These are phyloP conservation scores for Trachelus iudaicus DNA, from an alignment of 2,888 invertebrate species.

Conservation along the genomic window DNA sequence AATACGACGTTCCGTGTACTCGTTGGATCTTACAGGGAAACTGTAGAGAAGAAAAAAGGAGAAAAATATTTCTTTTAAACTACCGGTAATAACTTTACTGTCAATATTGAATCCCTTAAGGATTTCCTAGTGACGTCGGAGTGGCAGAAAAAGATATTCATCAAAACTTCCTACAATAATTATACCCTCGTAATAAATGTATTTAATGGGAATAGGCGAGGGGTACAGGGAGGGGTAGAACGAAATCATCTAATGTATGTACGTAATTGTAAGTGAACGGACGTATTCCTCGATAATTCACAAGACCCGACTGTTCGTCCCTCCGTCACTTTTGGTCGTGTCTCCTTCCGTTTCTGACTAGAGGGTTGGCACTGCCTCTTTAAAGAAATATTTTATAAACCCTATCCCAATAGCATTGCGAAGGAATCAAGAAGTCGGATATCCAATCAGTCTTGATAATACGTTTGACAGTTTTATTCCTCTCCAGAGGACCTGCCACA, in stretches of 20 bases:
- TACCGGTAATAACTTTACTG: neutral
- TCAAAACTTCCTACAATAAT: neutral
- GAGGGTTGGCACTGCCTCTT: neutral
- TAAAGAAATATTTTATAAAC: neutral
- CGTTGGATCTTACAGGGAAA: neutral
- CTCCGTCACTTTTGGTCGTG: conserved; percentile 17
- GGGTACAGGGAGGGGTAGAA: neutral
- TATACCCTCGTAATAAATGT: neutral
- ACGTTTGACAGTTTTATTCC: neutral
- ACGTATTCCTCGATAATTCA: conserved; percentile 26
- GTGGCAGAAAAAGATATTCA: neutral
- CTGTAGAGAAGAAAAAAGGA: neutral
- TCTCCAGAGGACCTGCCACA: neutral
- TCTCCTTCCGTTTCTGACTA: neutral
- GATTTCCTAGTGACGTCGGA: neutral
- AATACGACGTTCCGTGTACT: neutral
- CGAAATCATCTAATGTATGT: conserved; percentile 29
- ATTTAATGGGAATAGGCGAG: neutral
- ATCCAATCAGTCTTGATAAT: neutral
- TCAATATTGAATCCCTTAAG: neutral
- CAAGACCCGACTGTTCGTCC: conserved; percentile 19
- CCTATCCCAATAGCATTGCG: neutral
- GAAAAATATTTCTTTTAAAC: neutral
- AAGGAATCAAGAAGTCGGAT: neutral
- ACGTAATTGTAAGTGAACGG: conserved; percentile 15